Conservation (phyloP, 2,888 invertebrate genomes). For the Napeogenes inachia region DNA sequence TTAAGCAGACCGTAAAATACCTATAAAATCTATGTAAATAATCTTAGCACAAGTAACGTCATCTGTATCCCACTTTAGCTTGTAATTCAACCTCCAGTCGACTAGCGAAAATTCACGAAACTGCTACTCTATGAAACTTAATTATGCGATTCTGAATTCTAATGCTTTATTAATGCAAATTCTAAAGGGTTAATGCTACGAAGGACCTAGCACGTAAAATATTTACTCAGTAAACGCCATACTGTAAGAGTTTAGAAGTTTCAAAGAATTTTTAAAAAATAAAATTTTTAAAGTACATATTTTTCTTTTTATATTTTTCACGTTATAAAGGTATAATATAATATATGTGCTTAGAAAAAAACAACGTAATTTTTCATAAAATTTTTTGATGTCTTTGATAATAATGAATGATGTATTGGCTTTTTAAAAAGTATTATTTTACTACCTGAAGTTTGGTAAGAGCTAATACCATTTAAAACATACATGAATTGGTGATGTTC, state of each 20-base stretch:
- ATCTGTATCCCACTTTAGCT: slow-evolving; percentile 6
- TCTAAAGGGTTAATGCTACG: slow-evolving; percentile 53
- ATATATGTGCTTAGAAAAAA: no score
- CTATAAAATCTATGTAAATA: slow-evolving; percentile 6
- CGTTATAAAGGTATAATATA: no score
- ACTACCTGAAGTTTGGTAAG: no score
- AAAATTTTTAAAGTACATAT: background rate
- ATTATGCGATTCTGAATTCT: slow-evolving; percentile 60
- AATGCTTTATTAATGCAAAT: slow-evolving; percentile 67
- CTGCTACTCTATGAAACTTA: slow-evolving; percentile 42
- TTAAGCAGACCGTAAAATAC: slow-evolving; percentile 1
- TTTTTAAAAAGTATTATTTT: no score
- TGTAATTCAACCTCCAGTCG: slow-evolving; percentile 16
- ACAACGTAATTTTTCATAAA: no score
- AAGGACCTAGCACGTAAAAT: slow-evolving; percentile 56
- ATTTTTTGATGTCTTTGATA: no score
- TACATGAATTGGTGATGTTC: no score
- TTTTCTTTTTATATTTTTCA: background rate
- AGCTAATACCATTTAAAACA: no score
- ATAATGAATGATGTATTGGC: no score
- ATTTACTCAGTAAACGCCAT: slow-evolving; percentile 45
- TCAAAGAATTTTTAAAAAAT: slow-evolving; percentile 14
- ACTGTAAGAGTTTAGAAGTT: slow-evolving; percentile 34
- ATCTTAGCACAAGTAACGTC: slow-evolving; percentile 8
- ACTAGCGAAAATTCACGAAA: slow-evolving; percentile 32